Evolutionary conservation across 2,888 invertebrate genomes (phyloP).

Genomic region (Hemistola chrysoprasaria): DNA sequence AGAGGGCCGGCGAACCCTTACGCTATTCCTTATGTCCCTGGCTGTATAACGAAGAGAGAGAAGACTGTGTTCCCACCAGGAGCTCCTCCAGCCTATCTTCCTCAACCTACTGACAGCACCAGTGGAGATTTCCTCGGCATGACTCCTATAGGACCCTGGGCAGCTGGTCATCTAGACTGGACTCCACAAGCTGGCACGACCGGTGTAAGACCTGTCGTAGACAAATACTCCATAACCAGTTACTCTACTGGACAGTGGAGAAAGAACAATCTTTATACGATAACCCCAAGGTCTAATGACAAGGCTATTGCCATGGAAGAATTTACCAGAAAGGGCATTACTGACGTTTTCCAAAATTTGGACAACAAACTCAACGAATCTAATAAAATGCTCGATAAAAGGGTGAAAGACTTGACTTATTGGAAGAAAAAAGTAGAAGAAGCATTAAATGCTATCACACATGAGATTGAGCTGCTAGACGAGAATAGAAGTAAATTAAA

Average conservation of each 20-base stretch:
- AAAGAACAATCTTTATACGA: constrained; percentile 76
- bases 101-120: constrained; percentile 65
- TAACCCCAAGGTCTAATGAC: constrained; percentile 60
- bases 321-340: constrained; percentile 49
- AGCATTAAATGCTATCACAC: constrained; percentile 82
- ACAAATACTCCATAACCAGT: constrained; percentile 89
- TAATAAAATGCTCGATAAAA: constrained; percentile 48
- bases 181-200: constrained; percentile 87
- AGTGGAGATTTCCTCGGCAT: constrained; percentile 69
- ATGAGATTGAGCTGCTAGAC: constrained; percentile 86
- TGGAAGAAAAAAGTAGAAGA: constrained; percentile 87
- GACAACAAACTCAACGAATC: constrained; percentile 75
- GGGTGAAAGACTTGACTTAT: constrained; percentile 72
- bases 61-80: constrained; percentile 53
- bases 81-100: constrained; percentile 66
- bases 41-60: constrained; percentile 54
- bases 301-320: constrained; percentile 54
- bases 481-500: constrained; percentile 84
- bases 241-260: constrained; percentile 90
- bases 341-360: constrained; percentile 83
- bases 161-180: constrained; percentile 88
- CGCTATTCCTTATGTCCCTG: constrained; percentile 56
- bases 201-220: constrained; percentile 89
- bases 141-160: constrained; percentile 85
- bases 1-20: constrained; percentile 31